These are phyloP conservation scores for Heterodera filipjevi DNA, from an alignment of 2,888 invertebrate genomes.

Conservation along the genomic window DNA sequence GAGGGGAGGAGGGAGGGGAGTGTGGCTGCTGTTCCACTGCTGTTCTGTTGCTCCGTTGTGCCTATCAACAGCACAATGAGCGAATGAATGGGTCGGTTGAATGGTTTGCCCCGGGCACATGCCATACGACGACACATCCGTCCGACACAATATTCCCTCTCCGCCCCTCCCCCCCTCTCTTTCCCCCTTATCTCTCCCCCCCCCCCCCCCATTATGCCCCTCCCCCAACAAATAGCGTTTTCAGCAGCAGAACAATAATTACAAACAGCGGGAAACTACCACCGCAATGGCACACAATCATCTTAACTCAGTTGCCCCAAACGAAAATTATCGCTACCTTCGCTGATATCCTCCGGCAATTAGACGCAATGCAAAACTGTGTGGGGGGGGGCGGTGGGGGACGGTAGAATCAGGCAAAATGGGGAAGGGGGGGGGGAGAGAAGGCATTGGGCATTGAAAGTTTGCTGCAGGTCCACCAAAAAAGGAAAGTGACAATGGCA, in stretches of 20 bases:
- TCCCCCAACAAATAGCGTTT: not conserved
- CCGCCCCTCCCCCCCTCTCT: not conserved
- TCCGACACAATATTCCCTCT: not conserved
- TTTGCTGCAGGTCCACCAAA: too few relatives aligned
- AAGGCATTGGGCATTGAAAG: not conserved
- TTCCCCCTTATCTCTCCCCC: too few relatives aligned
- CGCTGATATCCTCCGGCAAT: conserved; percentile 11
- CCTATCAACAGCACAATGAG: not conserved
- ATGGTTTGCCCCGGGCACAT: conserved; percentile 7
- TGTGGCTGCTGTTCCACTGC: not conserved
- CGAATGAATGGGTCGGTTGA: not conserved
- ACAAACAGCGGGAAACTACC: conserved; percentile 1
- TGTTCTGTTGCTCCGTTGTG: not conserved
- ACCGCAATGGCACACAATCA: not conserved
- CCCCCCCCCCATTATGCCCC: not conserved
- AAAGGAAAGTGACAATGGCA: too few relatives aligned
- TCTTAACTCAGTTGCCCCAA: conserved; percentile 9
- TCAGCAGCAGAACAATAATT: conserved; percentile 7
- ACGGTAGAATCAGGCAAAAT: not conserved
- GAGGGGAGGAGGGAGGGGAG: too few relatives aligned
- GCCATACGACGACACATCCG: conserved; percentile 7
- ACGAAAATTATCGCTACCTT: not conserved
- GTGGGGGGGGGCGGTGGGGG: too few relatives aligned
- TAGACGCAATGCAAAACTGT: not conserved
- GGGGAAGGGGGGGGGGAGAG: not conserved